Evolutionary conservation across 2,797 vertebrate genomes (phyloP), one percentile per base, ranked within the genome.

Genomic region (Xenentodon cancila): DNA sequence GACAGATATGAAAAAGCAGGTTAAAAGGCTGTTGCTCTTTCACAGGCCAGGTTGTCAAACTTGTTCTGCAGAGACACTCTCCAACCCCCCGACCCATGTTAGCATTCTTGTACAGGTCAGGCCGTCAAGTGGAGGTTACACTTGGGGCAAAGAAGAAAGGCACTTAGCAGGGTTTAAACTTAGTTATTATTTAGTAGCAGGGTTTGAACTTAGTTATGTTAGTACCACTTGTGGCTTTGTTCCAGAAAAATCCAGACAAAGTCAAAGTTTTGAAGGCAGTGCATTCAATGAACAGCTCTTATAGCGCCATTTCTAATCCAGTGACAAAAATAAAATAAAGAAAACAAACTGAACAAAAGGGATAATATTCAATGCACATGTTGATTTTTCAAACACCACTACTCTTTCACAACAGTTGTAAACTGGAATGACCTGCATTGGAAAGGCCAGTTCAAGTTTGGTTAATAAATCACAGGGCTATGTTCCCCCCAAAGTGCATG

Each of bases 61-160:
- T 64, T 22, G 90, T 92, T 91, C 82, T 80, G 71, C 87, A 80
- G 82, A 88, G 79, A 82, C 64, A 80, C 57, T 64, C 69, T 67
- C 42, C 75, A 75, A 73, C 74, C 85, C 88, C 88, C 83, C 82
- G 49, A 68, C 79, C 62, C 68, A 51, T 80, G 82, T 83, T 82
- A 81, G 78, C 82, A 89, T 90, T 90, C 82, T 89, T 90, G 71
- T 65, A 66, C 64, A 15, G 84, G 85, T 88, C 84, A 85, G 66
- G 34, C 73, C 69, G 64, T 70, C 64, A 78, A 82, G 80, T 71
- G 77, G 72, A 90, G 89, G 85, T 89, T 81, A 84, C 75, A 79
- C 66, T 60, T 57, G 0, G 84, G 84, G 53, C 79, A 89, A 80
- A 69, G 68, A 64, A 51, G 59, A 61, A 81, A 80, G 77, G 70